phyloP scores from a whole-genome alignment of 2,113 vertebrate species.

The Centropristis striata region DNA sequence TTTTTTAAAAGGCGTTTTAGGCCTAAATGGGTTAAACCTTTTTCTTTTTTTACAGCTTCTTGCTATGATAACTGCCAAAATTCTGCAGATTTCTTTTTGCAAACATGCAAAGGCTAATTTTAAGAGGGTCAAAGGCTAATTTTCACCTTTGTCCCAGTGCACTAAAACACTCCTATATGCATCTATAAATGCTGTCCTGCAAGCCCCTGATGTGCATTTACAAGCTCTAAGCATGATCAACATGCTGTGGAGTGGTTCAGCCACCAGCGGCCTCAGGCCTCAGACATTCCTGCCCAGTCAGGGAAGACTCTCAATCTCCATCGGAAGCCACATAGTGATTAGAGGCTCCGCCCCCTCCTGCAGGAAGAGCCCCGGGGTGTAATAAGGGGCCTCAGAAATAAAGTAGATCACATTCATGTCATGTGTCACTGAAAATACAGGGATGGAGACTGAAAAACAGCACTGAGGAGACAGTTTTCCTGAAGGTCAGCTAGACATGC shows the following conservation, averaged over 20 bases:
- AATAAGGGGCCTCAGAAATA: not conserved
- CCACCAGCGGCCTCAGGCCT: slow-evolving; percentile 8
- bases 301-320: slow-evolving; percentile 43
- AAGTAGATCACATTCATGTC: slow-evolving; percentile 10
- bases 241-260: slow-evolving; percentile 14
- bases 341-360: slow-evolving; percentile 14
- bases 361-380: not conserved
- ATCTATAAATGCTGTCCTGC: not conserved
- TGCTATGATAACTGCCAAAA: too few species aligned
- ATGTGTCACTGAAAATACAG: not conserved
- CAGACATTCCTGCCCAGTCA: slow-evolving; percentile 63
- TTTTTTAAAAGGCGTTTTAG: too few species aligned
- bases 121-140: too few species aligned
- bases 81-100: not conserved
- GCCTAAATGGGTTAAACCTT: too few species aligned
- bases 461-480: not conserved
- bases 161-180: not conserved
- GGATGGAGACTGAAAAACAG: not conserved
- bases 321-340: slow-evolving; percentile 28
- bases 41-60: too few species aligned
- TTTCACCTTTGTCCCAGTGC: not conserved
- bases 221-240: not conserved
- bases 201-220: not conserved
- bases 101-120: not conserved
- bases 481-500: not conserved